Conservation (phyloP, 2,888 invertebrate genomes). For the Lypha dubia region DNA sequence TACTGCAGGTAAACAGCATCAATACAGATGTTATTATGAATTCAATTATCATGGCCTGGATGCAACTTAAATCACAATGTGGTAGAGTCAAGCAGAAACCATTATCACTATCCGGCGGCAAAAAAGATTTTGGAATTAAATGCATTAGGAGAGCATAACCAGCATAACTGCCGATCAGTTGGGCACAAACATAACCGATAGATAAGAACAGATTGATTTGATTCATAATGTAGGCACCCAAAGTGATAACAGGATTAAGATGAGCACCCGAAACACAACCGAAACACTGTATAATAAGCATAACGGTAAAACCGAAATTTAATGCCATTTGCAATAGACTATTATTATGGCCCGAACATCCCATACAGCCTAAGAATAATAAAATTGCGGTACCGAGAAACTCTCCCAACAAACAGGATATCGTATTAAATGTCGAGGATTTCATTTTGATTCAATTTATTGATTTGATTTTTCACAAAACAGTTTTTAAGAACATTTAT, state of each 20-base stretch:
- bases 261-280: conserved; percentile 91
- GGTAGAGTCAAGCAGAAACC: conserved; percentile 87
- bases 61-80: conserved; percentile 83
- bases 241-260: conserved; percentile 90
- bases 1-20: conserved; percentile 87
- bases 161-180: conserved; percentile 87
- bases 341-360: conserved; percentile 83
- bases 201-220: conserved; percentile 83
- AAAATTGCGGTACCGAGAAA: conserved; percentile 88
- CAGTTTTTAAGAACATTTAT: neutral
- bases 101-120: conserved; percentile 75
- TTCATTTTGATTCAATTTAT: conserved; percentile 25
- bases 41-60: conserved; percentile 87
- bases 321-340: conserved; percentile 79
- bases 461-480: neutral
- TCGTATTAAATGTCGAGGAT: conserved; percentile 79
- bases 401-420: conserved; percentile 85
- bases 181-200: conserved; percentile 86
- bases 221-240: conserved; percentile 85
- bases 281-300: conserved; percentile 88
- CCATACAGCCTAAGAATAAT: conserved; percentile 90
- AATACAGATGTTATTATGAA: conserved; percentile 86
- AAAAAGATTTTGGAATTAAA: conserved; percentile 83
- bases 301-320: conserved; percentile 88
- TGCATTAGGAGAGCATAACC: conserved; percentile 88